These are phyloP conservation scores for Branchellion lobata DNA, from an alignment of 2,888 invertebrate species.

Conservation along the genomic window DNA sequence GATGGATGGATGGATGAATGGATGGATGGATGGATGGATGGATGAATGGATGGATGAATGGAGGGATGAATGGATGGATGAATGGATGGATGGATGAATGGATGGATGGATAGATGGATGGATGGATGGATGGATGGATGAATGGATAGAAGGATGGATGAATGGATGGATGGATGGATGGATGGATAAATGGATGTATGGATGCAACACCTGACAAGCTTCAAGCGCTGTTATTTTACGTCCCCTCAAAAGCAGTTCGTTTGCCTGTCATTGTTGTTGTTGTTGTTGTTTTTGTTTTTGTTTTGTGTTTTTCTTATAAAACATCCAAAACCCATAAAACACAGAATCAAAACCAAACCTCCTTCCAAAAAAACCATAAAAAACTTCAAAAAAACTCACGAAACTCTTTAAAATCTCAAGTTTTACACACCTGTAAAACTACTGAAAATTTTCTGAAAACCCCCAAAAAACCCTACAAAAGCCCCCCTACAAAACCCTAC, in stretches of 20 bases:
- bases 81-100: not conserved
- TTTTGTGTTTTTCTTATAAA: no score
- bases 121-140: conserved; percentile 30
- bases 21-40: conserved; percentile 34
- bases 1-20: conserved; percentile 3
- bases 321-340: no score
- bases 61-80: conserved; percentile 9
- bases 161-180: conserved; percentile 6
- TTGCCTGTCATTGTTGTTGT: conserved; percentile 66
- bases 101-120: no score
- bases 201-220: conserved; percentile 67
- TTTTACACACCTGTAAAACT: no score
- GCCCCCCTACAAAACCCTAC: no score
- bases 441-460: no score
- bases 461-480: no score
- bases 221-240: conserved; percentile 78
- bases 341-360: not conserved
- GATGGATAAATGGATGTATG: no score
- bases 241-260: conserved; percentile 72
- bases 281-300: no score
- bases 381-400: not conserved
- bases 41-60: conserved; percentile 25
- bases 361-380: not conserved
- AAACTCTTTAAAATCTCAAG: not conserved
- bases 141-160: conserved; percentile 18